Percentiles rank a stretch among this genome's conserved stretches.
Evolutionary conservation across 2,113 vertebrate species (phyloP).

Genomic region (Siniperca chuatsi): DNA sequence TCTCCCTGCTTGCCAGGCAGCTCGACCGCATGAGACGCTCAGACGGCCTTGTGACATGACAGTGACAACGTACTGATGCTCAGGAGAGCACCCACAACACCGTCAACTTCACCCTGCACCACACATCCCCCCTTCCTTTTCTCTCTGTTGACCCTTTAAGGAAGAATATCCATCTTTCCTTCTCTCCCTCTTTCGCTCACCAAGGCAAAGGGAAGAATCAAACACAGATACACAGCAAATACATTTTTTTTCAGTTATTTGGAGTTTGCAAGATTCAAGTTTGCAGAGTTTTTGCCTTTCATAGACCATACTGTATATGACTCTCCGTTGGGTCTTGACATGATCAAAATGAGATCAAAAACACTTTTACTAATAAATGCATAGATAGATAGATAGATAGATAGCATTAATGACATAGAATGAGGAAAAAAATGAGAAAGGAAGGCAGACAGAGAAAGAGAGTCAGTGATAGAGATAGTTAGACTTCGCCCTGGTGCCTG

Average conservation of each 20-base stretch:
- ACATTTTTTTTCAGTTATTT: not conserved
- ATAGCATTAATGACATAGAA: constrained; percentile 2
- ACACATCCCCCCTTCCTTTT: constrained; percentile 11
- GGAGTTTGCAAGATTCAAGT: not conserved
- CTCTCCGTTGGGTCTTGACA: not conserved
- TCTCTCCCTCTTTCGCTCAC: constrained; percentile 3
- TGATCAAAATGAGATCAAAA: not conserved
- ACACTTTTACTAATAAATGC: constrained; percentile 1
- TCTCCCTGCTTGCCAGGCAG: constrained; percentile 64
- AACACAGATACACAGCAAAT: constrained; percentile 12
- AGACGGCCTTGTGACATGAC: constrained; percentile 80
- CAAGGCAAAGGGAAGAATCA: not conserved
- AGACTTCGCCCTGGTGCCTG: constrained; percentile 54
- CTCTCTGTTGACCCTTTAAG: constrained; percentile 46
- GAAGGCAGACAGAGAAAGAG: constrained; percentile 37
- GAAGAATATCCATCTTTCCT: constrained; percentile 39
- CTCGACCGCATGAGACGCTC: constrained; percentile 71
- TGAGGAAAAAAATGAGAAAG: constrained; percentile 14
- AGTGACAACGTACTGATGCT: constrained; percentile 78
- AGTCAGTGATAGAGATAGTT: constrained; percentile 62
- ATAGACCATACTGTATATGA: not conserved
- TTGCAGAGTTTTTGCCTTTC: not conserved
- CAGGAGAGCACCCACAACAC: constrained; percentile 50
- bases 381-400: not conserved
- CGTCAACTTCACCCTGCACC: constrained; percentile 43